phyloP scores from a whole-genome alignment of 2,113 vertebrate species.

The Aspiorhynchus laticeps region DNA sequence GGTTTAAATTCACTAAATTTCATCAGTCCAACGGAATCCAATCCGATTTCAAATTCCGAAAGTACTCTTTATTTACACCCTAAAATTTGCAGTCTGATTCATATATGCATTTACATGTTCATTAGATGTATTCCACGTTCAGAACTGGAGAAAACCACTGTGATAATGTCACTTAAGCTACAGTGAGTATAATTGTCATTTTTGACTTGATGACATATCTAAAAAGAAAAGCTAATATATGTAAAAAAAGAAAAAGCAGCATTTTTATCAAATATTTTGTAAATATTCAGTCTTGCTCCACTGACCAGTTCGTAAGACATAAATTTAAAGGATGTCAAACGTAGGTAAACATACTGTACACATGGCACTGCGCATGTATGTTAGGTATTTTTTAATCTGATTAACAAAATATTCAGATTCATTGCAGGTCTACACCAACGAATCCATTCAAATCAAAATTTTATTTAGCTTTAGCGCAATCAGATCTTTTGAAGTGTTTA shows the following conservation, averaged over 20 bases:
- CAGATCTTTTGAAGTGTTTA: too few species aligned
- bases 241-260: too few species aligned
- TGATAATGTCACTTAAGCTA: neutral
- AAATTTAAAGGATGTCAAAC: too few species aligned
- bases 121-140: neutral
- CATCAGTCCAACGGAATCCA: neutral
- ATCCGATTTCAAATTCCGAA: neutral
- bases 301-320: neutral
- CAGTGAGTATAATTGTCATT: neutral
- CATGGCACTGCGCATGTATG: neutral
- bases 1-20: neutral
- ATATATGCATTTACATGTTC: neutral
- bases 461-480: neutral
- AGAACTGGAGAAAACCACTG: neutral
- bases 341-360: neutral
- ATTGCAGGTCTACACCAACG: neutral
- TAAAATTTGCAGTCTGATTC: neutral
- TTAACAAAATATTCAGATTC: neutral
- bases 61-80: neutral
- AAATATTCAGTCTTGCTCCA: neutral
- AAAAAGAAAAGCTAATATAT: too few species aligned
- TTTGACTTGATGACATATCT: neutral
- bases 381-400: neutral
- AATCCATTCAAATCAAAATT: neutral
- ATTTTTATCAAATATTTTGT: neutral